Evolutionary conservation across 2,797 vertebrate genomes (phyloP).

Genomic region (Buphagus erythrorhynchus): DNA sequence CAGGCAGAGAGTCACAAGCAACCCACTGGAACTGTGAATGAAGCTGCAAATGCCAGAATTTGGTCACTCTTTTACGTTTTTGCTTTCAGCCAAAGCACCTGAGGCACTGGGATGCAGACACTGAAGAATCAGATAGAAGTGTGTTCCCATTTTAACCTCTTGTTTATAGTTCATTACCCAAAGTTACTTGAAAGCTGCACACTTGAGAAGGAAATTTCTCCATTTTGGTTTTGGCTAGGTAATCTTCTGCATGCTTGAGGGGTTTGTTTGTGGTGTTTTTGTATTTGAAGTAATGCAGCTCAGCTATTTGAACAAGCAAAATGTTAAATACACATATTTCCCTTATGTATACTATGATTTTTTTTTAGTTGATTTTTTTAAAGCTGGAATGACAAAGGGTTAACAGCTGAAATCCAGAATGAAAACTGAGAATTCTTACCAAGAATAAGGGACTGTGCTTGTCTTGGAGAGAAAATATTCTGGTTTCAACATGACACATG

Average conservation of each 20-base stretch:
- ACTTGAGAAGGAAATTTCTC: background rate
- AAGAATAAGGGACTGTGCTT: conserved; percentile 30
- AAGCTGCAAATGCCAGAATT: background rate
- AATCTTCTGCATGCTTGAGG: background rate
- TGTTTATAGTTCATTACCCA: background rate
- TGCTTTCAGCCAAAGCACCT: background rate
- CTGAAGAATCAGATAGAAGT: background rate
- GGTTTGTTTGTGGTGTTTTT: background rate
- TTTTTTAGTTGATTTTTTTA: background rate
- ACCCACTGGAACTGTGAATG: background rate
- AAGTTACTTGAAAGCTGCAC: background rate
- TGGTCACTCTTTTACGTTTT: background rate
- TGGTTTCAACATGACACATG: conserved; percentile 51
- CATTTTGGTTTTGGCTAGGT: background rate
- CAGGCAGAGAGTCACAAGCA: background rate
- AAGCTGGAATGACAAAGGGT: background rate
- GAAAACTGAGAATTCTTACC: conserved; percentile 42
- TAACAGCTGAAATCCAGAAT: conserved; percentile 32
- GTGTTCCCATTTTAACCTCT: background rate
- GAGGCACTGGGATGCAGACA: background rate
- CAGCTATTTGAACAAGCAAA: background rate
- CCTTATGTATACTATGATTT: background rate
- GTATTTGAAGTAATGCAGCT: background rate
- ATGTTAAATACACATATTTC: background rate
- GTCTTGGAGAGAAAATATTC: conserved; percentile 45